Base-by-base conservation (phyloP, 2,797 vertebrate genomes). In the Phylloscopus collybita region DNA sequence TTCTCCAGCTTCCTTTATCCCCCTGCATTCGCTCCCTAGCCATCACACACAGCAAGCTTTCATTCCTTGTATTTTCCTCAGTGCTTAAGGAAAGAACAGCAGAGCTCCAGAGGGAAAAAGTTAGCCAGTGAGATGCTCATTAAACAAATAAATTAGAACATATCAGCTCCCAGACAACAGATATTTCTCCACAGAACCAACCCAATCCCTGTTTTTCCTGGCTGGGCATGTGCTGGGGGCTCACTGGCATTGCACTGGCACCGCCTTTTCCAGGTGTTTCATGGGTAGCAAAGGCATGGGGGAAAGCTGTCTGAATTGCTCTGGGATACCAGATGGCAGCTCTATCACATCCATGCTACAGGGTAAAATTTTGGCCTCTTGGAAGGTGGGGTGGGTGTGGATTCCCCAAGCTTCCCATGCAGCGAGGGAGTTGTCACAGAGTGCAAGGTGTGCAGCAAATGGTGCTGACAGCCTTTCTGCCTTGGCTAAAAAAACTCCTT, bases 121-220 rank as follows among this genome's bases (percentile, higher is more conserved):
- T 50, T 90, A 88, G 42, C 81, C 72, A 86, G 45, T 0, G 2
- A 88, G 87, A 80, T 95, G 84, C 75, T 96, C 67, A 47, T 95
- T 96, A 90, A 82, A 80, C 32, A 91, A 88, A 92, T 90, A 90
- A 73, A 80, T 91, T 44, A 67, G 74, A 83, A 76, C 57, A 30
- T 38, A 64, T 76, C 70, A 45, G 15, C 51, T 90, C 61, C 61
- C 51, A 74, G 34, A 49, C 86, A 78, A 86, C 86, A 89, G 51
- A 26, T 76, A 44, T 17, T 93, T 91, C 64, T 73, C 65, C 72
- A 20, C 18, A 84, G 66, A 81, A 44, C 38, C 17, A 75, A 23
- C n/a, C 16, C 7, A 4, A 40, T 27, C 32, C 44, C 67, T 36
- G 66, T 32, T 32, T 92, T 88, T 86, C 66, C 57, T 4, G 2